Conservation (phyloP, 2,888 invertebrate species). For the Diarsia rubi region DNA sequence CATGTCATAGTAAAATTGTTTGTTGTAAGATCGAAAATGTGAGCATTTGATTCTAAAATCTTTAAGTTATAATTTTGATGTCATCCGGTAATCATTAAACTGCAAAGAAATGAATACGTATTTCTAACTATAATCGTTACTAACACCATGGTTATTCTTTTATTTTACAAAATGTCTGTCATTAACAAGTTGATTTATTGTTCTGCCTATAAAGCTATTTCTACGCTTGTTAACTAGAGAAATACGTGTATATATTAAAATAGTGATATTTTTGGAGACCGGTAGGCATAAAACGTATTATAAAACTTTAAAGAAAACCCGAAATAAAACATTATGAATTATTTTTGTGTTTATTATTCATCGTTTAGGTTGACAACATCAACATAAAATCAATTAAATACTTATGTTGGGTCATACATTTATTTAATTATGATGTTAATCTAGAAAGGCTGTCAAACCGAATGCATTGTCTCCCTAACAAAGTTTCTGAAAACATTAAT, state of each 20-base stretch:
- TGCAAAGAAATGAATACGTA: conserved; percentile 61
- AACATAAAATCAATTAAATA: neutral
- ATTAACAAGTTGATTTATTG: conserved; percentile 61
- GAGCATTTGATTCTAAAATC: conserved; percentile 37
- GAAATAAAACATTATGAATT: conserved; percentile 44
- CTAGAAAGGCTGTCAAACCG: neutral
- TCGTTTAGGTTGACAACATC: conserved; percentile 19
- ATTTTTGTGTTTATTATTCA: conserved; percentile 39
- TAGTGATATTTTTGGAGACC: conserved; percentile 44
- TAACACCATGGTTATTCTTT: conserved; percentile 49
- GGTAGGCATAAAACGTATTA: conserved; percentile 16
- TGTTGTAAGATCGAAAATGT: conserved; percentile 36
- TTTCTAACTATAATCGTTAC: conserved; percentile 58
- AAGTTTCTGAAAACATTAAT: neutral
- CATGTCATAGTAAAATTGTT: conserved; percentile 39
- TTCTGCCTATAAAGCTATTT: conserved; percentile 56
- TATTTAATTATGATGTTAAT: neutral
- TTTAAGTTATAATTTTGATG: conserved; percentile 56
- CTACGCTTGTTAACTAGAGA: conserved; percentile 25
- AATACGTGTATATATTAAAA: conserved; percentile 33
- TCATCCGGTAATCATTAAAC: conserved; percentile 61
- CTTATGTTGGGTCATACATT: too few species aligned
- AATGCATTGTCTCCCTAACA: too few species aligned
- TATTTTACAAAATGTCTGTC: conserved; percentile 49
- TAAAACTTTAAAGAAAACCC: conserved; percentile 40